Evolutionary conservation across 2,113 vertebrate genomes (phyloP).

Genomic region (Pseudorasbora parva): DNA sequence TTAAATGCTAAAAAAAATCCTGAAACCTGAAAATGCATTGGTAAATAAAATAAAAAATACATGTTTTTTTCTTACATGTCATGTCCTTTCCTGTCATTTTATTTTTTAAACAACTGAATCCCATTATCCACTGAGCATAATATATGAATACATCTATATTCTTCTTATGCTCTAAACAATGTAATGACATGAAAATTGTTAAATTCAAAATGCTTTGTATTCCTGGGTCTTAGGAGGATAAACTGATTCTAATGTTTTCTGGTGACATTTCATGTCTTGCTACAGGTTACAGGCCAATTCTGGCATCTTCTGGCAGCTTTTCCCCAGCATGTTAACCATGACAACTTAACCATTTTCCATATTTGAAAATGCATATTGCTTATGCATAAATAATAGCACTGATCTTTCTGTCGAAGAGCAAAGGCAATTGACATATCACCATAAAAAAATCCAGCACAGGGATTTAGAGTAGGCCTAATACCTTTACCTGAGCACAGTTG

Average conservation of each 20-base stretch:
- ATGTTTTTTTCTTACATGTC: no score
- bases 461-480: slow-evolving; percentile 1
- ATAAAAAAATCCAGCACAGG: neutral
- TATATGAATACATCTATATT: no score
- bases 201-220: no score
- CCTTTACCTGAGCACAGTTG: neutral
- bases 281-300: neutral
- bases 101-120: no score
- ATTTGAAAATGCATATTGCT: neutral
- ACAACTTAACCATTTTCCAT: neutral
- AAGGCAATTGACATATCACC: neutral
- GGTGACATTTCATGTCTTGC: neutral
- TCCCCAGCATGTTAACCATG: neutral
- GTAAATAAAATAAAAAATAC: no score
- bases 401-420: neutral
- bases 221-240: neutral
- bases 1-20: no score
- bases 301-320: neutral
- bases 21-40: no score
- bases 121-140: no score
- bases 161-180: no score
- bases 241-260: neutral
- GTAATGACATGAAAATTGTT: no score
- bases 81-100: no score
- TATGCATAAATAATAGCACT: no score